A percentile compares a stretch with the other conserved stretches of the same genome.
Evolutionary conservation across 2,113 vertebrate genomes (phyloP).

Genomic region (Dromiciops gliroides): DNA sequence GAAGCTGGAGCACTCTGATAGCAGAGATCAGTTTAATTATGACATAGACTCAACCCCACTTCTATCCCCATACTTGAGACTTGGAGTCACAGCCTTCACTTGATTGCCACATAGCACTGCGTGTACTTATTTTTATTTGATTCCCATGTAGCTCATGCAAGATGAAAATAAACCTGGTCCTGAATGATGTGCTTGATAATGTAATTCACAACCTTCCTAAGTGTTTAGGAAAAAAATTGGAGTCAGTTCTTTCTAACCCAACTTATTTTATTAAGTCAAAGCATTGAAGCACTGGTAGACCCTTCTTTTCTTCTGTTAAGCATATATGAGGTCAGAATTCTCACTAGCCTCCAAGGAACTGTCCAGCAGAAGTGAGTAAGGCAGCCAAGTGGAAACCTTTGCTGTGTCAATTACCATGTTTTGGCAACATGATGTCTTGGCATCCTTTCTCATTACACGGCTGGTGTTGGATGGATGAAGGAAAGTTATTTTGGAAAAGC

Average conservation of each 20-base stretch:
- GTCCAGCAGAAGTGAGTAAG: background rate
- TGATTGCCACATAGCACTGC: background rate
- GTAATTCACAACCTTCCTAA: background rate
- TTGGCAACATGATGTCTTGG: background rate
- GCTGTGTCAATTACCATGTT: background rate
- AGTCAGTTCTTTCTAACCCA: background rate
- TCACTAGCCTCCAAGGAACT: background rate
- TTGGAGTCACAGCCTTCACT: background rate
- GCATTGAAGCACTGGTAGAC: background rate
- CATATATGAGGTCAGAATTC: background rate
- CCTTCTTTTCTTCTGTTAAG: background rate
- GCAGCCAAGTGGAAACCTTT: background rate
- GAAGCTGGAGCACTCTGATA: background rate
- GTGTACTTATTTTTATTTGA: background rate
- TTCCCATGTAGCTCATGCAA: background rate
- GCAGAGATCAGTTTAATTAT: background rate
- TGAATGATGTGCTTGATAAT: background rate
- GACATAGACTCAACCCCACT: background rate
- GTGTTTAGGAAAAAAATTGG: background rate
- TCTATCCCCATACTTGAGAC: background rate
- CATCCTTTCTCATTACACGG: conserved; percentile 10
- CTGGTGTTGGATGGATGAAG: conserved; percentile 9
- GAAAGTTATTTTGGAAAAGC: conserved; percentile 25
- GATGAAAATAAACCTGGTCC: conserved; percentile 8
- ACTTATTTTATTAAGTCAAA: background rate